Evolutionary conservation across 2,113 vertebrate genomes (phyloP).

Genomic region (Dermatemys mawii): DNA sequence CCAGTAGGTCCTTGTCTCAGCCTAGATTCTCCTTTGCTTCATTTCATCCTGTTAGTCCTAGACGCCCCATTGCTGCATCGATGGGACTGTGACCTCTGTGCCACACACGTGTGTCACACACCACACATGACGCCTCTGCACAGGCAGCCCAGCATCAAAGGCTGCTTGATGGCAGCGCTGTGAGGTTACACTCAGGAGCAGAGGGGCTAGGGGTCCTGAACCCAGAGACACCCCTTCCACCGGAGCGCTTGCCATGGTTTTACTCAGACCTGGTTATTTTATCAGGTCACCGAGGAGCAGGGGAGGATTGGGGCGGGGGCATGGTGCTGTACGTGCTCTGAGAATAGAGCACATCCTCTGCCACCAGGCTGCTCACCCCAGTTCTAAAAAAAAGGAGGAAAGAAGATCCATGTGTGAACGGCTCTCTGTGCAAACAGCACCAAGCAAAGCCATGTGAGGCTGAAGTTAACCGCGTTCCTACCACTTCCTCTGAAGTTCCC

Average conservation of each 20-base stretch:
- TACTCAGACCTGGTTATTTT: not conserved
- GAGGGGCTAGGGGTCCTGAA: too few relatives aligned
- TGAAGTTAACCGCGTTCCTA: not conserved
- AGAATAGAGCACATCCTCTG: not conserved
- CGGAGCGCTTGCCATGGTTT: too few relatives aligned
- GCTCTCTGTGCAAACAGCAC: not conserved
- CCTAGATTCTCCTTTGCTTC: not conserved
- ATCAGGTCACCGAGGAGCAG: not conserved
- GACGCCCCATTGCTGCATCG: not conserved
- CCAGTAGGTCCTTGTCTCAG: not conserved
- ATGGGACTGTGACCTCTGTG: too few relatives aligned
- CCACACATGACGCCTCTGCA: too few relatives aligned
- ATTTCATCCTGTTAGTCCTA: not conserved
- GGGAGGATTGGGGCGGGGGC: too few relatives aligned
- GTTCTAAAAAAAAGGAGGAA: not conserved
- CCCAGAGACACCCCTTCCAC: not conserved
- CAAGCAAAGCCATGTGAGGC: not conserved
- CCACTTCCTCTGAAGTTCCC: fast-evolving
- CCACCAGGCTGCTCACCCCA: not conserved
- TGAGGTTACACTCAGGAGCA: too few relatives aligned
- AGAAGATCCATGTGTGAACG: not conserved
- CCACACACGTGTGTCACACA: too few relatives aligned
- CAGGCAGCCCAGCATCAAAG: not conserved
- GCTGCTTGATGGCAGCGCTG: not conserved
- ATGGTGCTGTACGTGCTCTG: not conserved